Conservation (phyloP, 2,888 invertebrate species). For the Protonemura montana region DNA sequence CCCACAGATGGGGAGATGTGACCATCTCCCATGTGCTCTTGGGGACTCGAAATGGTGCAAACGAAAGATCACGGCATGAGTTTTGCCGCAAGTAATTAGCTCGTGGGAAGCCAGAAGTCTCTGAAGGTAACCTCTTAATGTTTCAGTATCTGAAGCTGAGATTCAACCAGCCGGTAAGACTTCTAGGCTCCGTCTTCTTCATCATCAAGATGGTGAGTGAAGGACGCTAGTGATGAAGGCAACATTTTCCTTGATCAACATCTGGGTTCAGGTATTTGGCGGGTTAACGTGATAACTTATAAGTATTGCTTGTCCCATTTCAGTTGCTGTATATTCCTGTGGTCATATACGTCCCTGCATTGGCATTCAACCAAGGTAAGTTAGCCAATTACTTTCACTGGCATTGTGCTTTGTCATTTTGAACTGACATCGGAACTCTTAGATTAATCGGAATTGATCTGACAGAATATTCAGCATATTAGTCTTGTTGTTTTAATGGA, state of each 20-base stretch:
- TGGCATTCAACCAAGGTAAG: slow-evolving; percentile 83
- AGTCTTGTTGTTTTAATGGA: too few relatives aligned
- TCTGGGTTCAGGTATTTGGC: too few relatives aligned
- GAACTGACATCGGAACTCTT: too few relatives aligned
- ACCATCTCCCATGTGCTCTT: too few relatives aligned
- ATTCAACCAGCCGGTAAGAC: slow-evolving; percentile 72
- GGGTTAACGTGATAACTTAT: background rate
- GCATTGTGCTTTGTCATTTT: background rate
- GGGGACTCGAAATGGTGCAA: too few relatives aligned
- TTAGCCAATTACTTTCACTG: background rate
- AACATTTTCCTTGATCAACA: background rate
- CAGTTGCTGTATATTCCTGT: slow-evolving; percentile 78
- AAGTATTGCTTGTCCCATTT: slow-evolving; percentile 47
- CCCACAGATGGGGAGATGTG: too few relatives aligned
- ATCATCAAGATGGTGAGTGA: slow-evolving; percentile 70
- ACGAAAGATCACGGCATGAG: too few relatives aligned
- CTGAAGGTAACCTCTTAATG: slow-evolving; percentile 41
- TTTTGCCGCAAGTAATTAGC: too few relatives aligned
- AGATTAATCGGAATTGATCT: too few relatives aligned
- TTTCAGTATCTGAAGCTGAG: slow-evolving; percentile 74
- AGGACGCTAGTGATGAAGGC: background rate
- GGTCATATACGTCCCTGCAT: slow-evolving; percentile 86
- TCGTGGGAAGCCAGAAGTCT: too few relatives aligned
- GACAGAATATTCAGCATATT: too few relatives aligned
- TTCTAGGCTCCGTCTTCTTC: slow-evolving; percentile 74